phyloP scores from a whole-genome alignment of 2,113 vertebrate species.

The Collichthys lucidus region DNA sequence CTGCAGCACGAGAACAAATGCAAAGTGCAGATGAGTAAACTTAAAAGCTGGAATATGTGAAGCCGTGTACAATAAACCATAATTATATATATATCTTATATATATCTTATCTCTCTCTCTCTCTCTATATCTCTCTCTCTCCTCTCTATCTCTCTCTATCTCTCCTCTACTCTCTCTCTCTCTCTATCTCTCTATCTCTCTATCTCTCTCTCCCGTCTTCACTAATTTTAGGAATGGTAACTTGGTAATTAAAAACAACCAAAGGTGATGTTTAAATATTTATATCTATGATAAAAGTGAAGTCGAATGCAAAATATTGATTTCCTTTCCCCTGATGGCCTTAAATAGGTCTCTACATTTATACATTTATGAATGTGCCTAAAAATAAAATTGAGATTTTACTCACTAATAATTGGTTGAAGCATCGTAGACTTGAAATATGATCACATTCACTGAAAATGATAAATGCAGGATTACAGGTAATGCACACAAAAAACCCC shows the following conservation, averaged over 20 bases:
- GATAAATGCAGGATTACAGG: background rate
- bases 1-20: background rate
- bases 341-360: background rate
- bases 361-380: background rate
- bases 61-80: background rate
- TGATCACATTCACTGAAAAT: background rate
- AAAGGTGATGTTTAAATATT: too few relatives aligned
- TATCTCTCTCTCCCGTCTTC: too few relatives aligned
- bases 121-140: too few relatives aligned
- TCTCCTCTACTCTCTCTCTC: too few relatives aligned
- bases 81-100: too few relatives aligned
- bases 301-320: too few relatives aligned
- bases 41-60: too few relatives aligned
- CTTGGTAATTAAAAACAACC: background rate
- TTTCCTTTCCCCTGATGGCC: background rate
- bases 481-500: background rate
- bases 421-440: background rate
- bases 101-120: too few relatives aligned
- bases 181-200: too few relatives aligned
- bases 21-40: background rate
- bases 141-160: too few relatives aligned
- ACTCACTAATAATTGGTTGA: background rate
- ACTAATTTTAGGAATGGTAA: background rate
- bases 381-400: background rate
- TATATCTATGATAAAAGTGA: background rate